These are phyloP conservation scores for Poeciliopsis turrubarensis DNA, from an alignment of 2,113 vertebrate species.

Conservation along the genomic window DNA sequence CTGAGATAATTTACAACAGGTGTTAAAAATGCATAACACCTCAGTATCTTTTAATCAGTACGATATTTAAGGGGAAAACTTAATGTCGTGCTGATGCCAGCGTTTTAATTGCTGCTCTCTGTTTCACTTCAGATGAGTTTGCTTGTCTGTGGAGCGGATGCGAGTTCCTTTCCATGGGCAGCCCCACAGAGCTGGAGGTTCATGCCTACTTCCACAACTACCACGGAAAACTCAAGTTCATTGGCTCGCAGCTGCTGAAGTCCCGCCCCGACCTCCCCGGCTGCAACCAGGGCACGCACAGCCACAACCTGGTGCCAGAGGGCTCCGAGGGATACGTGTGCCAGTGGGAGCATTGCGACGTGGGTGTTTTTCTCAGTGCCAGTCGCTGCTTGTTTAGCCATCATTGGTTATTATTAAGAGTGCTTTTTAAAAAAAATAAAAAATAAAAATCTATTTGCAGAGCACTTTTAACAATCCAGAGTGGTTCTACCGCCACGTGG, in stretches of 20 bases:
- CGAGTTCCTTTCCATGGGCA: constrained; percentile 77
- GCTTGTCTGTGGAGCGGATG: constrained; percentile 78
- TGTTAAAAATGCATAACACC: no score
- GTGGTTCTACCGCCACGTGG: constrained; percentile 84
- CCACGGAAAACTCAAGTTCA: constrained; percentile 77
- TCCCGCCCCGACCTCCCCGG: constrained; percentile 68
- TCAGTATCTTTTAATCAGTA: no score
- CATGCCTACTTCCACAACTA: constrained; percentile 79
- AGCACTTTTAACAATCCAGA: constrained; percentile 82
- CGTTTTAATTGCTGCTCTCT: neutral
- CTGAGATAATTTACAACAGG: no score
- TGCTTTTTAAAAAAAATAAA: no score
- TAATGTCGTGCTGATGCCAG: neutral
- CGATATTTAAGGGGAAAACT: no score
- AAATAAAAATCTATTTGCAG: constrained; percentile 48
- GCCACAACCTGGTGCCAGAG: constrained; percentile 77
- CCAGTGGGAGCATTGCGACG: constrained; percentile 82
- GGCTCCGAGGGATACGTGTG: constrained; percentile 70
- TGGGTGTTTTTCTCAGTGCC: constrained; percentile 46
- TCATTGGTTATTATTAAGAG: neutral
- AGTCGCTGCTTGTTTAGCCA: neutral
- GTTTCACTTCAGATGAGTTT: constrained; percentile 67
- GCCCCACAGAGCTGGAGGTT: constrained; percentile 67
- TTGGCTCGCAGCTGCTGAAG: constrained; percentile 68
- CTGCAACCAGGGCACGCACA: constrained; percentile 72